Conservation (phyloP, 2,888 invertebrate genomes). For the Pyrocoelia pectoralis region DNA sequence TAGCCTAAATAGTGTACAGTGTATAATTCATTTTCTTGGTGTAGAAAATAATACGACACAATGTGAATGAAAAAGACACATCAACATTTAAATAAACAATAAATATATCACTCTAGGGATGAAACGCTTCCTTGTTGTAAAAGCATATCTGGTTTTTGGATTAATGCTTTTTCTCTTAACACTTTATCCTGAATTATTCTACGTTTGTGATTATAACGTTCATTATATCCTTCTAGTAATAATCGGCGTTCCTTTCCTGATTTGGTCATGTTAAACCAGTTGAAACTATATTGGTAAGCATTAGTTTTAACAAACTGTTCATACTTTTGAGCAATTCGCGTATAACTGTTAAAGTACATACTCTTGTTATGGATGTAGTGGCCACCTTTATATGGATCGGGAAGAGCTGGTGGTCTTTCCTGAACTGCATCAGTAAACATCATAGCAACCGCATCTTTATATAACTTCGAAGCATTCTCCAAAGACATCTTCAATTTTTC, state of each 20-base stretch:
- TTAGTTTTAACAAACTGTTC: constrained; percentile 61
- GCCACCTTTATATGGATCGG: constrained; percentile 10
- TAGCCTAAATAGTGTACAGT: too few relatives aligned
- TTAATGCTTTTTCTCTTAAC: neutral
- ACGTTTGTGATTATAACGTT: neutral
- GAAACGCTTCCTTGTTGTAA: neutral
- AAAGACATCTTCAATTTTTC: constrained; percentile 66
- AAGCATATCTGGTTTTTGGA: neutral
- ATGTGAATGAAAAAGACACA: too few relatives aligned
- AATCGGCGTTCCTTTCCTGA: constrained; percentile 59
- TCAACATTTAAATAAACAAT: too few relatives aligned
- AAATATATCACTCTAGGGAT: neutral
- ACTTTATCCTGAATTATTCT: neutral
- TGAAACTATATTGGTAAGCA: constrained; percentile 63
- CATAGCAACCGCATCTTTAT: constrained; percentile 70
- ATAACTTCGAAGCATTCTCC: constrained; percentile 68
- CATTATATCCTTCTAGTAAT: neutral
- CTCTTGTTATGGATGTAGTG: constrained; percentile 58
- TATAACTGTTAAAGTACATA: constrained; percentile 58
- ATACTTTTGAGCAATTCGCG: constrained; percentile 52
- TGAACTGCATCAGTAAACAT: constrained; percentile 69
- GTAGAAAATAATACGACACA: too few relatives aligned
- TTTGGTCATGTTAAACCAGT: constrained; percentile 66
- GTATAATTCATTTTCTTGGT: too few relatives aligned
- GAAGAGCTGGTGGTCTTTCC: constrained; percentile 53